Evolutionary conservation across 2,888 invertebrate genomes (phyloP).

Genomic region (Dolichopus griseipennis): DNA sequence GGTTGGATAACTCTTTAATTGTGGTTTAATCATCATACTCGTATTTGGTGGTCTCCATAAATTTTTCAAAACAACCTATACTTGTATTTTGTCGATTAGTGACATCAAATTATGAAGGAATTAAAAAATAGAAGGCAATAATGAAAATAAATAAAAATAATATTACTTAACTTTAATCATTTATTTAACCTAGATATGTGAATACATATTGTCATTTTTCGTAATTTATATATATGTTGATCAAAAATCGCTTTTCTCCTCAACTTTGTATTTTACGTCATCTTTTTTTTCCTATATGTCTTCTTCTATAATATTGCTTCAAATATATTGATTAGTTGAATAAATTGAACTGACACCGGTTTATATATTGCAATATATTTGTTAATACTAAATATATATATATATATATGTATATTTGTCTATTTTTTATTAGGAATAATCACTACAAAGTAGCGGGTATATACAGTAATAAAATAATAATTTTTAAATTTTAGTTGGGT

Average conservation of each 20-base stretch:
- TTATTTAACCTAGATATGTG: background rate
- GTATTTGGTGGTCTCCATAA: too few relatives aligned
- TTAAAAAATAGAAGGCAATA: background rate
- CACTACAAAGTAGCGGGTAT: background rate
- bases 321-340: background rate
- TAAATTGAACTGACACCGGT: background rate
- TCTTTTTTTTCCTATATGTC: background rate
- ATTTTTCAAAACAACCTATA: too few relatives aligned
- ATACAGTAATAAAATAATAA: background rate
- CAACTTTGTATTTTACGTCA: background rate
- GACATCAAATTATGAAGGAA: too few relatives aligned
- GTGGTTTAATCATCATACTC: too few relatives aligned
- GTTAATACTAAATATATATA: background rate
- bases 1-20: too few relatives aligned
- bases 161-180: background rate
- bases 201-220: background rate
- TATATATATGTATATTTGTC: background rate
- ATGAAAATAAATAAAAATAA: background rate
- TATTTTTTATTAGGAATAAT: background rate
- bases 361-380: background rate
- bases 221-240: background rate
- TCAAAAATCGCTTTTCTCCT: too few relatives aligned
- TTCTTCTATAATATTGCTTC: background rate
- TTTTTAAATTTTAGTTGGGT: background rate
- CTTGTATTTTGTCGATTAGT: too few relatives aligned